phyloP scores from a whole-genome alignment of 2,797 vertebrate species.

The Oreochromis grahami region DNA sequence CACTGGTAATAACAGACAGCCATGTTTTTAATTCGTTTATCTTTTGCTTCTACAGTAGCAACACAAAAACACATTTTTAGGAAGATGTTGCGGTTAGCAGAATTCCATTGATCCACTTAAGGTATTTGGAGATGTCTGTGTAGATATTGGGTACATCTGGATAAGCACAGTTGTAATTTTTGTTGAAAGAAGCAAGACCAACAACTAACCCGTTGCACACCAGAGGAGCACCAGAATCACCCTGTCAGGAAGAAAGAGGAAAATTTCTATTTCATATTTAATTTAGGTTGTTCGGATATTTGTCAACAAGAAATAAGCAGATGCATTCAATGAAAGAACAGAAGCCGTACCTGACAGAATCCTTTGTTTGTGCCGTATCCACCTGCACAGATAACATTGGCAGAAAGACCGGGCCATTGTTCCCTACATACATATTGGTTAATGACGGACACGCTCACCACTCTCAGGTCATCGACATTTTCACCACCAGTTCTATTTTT shows the following conservation, averaged over 20 bases:
- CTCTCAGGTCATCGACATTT: neutral
- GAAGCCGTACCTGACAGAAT: constrained; percentile 48
- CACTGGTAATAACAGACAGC: neutral
- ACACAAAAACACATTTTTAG: neutral
- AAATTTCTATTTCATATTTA: neutral
- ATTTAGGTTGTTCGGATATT: fast-evolving
- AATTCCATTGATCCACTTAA: constrained; percentile 49
- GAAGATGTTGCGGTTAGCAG: neutral
- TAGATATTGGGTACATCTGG: constrained; percentile 62
- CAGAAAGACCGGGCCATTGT: neutral
- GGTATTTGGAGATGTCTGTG: constrained; percentile 54
- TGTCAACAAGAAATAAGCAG: neutral
- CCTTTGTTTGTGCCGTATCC: constrained; percentile 21
- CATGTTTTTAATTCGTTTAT: neutral
- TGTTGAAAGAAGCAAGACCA: constrained; percentile 67
- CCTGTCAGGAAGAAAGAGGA: constrained; percentile 21
- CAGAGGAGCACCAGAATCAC: constrained; percentile 71
- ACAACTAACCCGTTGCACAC: constrained; percentile 46
- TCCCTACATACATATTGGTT: neutral
- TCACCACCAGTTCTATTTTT: fast-evolving
- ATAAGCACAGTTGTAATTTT: neutral
- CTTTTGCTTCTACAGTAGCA: neutral
- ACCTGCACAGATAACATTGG: constrained; percentile 54
- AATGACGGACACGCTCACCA: constrained; percentile 7
- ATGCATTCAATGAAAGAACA: neutral